A percentile compares a stretch with the other conserved stretches of the same genome.
Evolutionary conservation across 2,113 vertebrate species (phyloP).

Genomic region (Redunca redunca): DNA sequence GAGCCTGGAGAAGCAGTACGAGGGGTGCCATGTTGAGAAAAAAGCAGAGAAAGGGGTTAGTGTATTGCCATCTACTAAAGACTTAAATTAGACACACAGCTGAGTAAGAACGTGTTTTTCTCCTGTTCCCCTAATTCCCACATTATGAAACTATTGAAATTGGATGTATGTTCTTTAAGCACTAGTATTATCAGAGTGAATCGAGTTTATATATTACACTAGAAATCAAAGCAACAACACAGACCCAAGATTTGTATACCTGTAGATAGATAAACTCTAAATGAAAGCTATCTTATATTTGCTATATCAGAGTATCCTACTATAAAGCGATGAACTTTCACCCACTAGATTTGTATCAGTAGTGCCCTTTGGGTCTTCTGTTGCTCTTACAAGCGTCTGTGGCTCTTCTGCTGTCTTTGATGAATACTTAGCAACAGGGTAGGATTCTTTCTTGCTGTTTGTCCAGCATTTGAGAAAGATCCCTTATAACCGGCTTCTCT

Average conservation of each 20-base stretch:
- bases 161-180: neutral
- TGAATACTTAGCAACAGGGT: neutral
- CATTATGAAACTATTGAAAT: neutral
- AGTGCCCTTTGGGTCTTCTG: neutral
- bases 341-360: neutral
- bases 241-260: neutral
- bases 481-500: neutral
- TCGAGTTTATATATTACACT: neutral
- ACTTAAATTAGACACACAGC: neutral
- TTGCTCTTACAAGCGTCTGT: neutral
- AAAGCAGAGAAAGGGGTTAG: neutral
- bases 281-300: neutral
- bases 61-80: neutral
- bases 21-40: neutral
- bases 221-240: neutral
- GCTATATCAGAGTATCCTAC: neutral
- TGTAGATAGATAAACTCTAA: neutral
- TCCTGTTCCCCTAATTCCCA: neutral
- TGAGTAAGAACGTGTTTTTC: neutral
- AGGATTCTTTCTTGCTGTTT: neutral
- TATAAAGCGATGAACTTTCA: neutral
- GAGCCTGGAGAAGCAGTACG: neutral
- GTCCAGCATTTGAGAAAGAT: neutral
- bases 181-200: neutral
- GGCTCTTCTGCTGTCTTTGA: neutral